Conservation (phyloP, 2,113 vertebrate species). For the Colinus virginianus region DNA sequence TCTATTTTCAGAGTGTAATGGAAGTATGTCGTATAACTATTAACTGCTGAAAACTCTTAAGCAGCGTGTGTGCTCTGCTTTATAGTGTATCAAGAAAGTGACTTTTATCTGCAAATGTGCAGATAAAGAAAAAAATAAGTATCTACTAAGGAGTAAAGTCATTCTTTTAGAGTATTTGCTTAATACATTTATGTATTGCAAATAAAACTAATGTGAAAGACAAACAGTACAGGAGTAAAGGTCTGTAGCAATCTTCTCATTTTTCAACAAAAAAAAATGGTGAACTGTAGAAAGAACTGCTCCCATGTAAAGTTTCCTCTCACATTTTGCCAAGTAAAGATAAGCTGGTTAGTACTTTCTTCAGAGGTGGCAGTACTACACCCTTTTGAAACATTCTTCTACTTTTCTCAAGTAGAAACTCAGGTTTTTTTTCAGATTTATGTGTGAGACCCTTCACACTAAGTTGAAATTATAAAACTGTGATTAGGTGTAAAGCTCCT, state of each 20-base stretch:
- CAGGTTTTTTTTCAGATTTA: not conserved
- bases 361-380: not conserved
- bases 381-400: not conserved
- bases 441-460: not conserved
- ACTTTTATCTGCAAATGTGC: not conserved
- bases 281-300: not conserved
- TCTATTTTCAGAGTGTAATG: not conserved
- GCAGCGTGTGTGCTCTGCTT: not conserved
- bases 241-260: not conserved
- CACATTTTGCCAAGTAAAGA: not conserved
- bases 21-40: not conserved
- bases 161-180: not conserved
- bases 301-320: not conserved
- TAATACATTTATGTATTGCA: not conserved
- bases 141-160: not conserved
- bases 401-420: not conserved
- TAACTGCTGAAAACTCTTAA: not conserved
- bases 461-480: not conserved
- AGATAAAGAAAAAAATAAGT: not conserved
- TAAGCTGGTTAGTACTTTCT: not conserved
- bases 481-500: not conserved
- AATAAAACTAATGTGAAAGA: not conserved
- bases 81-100: not conserved
- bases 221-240: not conserved
- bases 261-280: not conserved